Conservation (phyloP, 2,888 invertebrate genomes). For the Harmothoe impar region DNA sequence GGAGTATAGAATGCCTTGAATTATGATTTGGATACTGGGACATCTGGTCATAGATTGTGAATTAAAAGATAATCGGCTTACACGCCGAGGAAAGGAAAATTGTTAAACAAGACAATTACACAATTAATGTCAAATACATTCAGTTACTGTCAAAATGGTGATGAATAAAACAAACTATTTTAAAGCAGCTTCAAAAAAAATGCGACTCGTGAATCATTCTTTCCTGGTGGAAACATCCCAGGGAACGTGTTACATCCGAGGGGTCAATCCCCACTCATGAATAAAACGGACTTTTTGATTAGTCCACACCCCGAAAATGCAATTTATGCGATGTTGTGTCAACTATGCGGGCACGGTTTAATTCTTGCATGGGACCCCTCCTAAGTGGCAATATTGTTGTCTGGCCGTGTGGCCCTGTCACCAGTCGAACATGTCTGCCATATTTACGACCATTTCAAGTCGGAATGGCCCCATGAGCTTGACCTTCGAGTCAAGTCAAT, state of each 20-base stretch:
- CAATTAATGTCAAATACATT: too few relatives aligned
- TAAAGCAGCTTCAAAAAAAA: neutral
- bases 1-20: too few relatives aligned
- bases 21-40: too few relatives aligned
- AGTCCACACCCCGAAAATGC: neutral
- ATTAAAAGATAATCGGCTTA: too few relatives aligned
- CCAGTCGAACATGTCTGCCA: neutral
- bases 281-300: constrained; percentile 22
- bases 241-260: neutral
- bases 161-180: too few relatives aligned
- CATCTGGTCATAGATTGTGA: too few relatives aligned
- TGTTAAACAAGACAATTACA: too few relatives aligned
- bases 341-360: neutral
- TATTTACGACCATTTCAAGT: constrained; percentile 22
- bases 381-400: constrained; percentile 43
- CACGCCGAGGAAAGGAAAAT: too few relatives aligned
- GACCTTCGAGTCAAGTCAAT: constrained; percentile 38
- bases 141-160: too few relatives aligned
- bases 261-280: constrained; percentile 45
- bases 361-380: neutral
- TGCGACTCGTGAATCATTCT: neutral
- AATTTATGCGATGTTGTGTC: constrained; percentile 48
- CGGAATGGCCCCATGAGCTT: neutral
- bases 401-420: neutral
- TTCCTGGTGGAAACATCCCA: neutral